phyloP scores from a whole-genome alignment of 1,140 invertebrate species.

The Caenorhabditis inopinata region DNA sequence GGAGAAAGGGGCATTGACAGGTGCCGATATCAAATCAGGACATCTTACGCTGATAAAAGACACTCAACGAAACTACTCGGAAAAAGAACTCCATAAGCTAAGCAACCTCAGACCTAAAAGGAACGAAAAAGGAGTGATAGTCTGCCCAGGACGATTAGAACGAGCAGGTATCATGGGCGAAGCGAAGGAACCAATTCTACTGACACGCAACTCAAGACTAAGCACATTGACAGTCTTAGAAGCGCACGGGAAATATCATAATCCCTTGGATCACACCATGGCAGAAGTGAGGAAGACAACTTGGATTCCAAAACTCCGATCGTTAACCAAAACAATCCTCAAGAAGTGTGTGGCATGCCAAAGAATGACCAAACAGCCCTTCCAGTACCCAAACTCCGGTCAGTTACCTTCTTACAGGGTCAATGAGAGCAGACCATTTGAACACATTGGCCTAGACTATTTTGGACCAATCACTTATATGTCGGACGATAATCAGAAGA shows the following conservation, averaged over 20 bases:
- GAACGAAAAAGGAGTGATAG: no score
- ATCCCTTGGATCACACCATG: conserved; percentile 2
- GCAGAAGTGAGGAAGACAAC: no score
- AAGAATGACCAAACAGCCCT: not conserved
- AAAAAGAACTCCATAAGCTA: not conserved
- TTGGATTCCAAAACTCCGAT: conserved; percentile 19
- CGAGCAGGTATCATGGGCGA: no score
- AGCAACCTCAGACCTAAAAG: no score
- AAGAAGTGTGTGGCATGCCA: conserved; percentile 12
- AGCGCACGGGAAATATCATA: conserved; percentile 15
- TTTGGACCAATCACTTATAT: no score
- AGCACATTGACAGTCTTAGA: conserved; percentile 26
- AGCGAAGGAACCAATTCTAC: conserved; percentile 36
- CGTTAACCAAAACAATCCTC: not conserved
- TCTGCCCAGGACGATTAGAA: no score
- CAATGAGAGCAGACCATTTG: not conserved
- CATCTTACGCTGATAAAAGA: not conserved
- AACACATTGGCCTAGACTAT: conserved; percentile 27
- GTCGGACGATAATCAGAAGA: no score
- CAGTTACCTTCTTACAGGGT: conserved; percentile 18
- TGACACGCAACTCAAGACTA: not conserved
- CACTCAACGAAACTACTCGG: not conserved
- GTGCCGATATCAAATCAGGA: not conserved
- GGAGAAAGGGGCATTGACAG: not conserved
- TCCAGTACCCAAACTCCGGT: not conserved